phyloP scores from a whole-genome alignment of 2,888 invertebrate species.

The Melipona beecheii region DNA sequence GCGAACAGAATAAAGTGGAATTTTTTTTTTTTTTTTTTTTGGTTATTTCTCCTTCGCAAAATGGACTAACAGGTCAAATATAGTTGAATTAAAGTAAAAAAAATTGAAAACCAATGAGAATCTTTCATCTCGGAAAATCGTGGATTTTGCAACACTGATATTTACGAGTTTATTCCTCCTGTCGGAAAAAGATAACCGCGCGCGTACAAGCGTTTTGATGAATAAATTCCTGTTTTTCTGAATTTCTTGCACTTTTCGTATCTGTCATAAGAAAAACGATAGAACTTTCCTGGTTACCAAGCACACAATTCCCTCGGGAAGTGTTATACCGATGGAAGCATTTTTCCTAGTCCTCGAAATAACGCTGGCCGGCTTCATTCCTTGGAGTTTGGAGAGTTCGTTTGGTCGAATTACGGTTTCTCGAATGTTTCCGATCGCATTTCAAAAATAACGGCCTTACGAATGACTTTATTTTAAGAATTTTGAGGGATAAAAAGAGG shows the following conservation, averaged over 20 bases:
- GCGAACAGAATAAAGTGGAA: conserved; percentile 3
- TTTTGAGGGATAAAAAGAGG: neutral
- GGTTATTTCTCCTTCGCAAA: neutral
- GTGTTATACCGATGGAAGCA: neutral
- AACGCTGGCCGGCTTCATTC: neutral
- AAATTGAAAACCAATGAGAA: neutral
- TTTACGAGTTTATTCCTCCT: neutral
- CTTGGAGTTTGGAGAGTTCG: neutral
- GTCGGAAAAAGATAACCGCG: neutral
- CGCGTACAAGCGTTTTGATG: neutral
- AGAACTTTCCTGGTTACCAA: neutral
- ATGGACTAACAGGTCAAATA: neutral
- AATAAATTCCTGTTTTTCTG: neutral
- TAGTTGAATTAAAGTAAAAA: neutral
- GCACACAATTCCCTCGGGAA: neutral
- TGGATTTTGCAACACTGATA: neutral
- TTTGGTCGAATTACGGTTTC: neutral
- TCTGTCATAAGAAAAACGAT: neutral
- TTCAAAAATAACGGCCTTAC: neutral
- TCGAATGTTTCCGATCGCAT: neutral
- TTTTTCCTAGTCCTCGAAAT: neutral
- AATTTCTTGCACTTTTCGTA: neutral
- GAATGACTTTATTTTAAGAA: neutral
- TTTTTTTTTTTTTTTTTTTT: neutral
- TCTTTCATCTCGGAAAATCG: neutral